Conservation (phyloP, 1,140 invertebrate genomes). For the Steinernema khuongi region DNA sequence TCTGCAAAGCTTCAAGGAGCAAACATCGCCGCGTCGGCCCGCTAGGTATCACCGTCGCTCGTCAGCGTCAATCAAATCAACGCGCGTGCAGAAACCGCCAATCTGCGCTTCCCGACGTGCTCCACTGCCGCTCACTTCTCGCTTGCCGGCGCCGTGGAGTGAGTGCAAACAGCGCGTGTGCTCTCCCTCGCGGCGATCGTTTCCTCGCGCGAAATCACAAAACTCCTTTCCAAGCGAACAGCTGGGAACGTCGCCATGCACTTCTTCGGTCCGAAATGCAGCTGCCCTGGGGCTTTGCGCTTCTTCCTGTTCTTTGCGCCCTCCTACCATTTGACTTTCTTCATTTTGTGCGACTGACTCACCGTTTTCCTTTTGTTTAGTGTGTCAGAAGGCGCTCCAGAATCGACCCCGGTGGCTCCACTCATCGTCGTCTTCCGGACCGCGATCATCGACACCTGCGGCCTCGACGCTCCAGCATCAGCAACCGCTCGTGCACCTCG, state of each 20-base stretch:
- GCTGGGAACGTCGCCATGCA: too few species aligned
- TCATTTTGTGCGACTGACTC: not conserved
- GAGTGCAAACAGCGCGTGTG: conserved; percentile 5
- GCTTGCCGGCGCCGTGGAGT: not conserved
- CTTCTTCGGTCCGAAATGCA: too few species aligned
- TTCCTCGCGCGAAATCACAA: too few species aligned
- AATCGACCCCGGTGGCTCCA: conserved; percentile 8
- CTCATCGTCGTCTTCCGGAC: not conserved
- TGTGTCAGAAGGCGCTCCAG: conserved; percentile 9
- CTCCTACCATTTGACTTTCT: not conserved
- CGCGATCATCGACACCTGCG: not conserved
- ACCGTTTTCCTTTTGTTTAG: not conserved
- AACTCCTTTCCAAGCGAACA: too few species aligned
- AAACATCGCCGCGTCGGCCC: too few species aligned
- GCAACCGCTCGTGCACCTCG: not conserved
- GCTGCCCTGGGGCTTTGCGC: too few species aligned
- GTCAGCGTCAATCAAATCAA: too few species aligned
- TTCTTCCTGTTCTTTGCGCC: not conserved
- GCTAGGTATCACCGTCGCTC: too few species aligned
- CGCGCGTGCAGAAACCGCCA: too few species aligned
- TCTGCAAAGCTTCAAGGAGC: too few species aligned
- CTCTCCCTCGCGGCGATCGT: not conserved
- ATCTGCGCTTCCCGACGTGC: too few species aligned
- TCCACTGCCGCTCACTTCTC: not conserved
- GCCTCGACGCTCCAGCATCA: not conserved